phyloP scores from a whole-genome alignment of 2,113 vertebrate species.

The Sminthopsis crassicaudata region DNA sequence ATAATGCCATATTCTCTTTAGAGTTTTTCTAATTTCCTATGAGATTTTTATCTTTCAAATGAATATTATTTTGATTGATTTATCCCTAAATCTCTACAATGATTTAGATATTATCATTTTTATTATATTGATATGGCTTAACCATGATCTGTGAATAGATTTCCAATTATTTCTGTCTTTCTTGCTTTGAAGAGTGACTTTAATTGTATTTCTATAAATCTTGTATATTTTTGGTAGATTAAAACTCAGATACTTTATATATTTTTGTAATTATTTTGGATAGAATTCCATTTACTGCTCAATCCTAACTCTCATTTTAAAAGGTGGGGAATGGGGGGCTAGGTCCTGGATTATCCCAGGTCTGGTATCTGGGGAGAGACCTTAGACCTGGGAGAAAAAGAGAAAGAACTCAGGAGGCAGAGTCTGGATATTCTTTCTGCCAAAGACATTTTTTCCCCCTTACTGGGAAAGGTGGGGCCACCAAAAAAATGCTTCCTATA shows the following conservation, averaged over 20 bases:
- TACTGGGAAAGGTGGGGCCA: neutral
- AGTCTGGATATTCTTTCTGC: neutral
- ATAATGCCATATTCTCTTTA: neutral
- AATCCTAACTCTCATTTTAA: neutral
- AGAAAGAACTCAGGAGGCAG: neutral
- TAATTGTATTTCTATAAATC: neutral
- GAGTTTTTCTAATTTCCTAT: neutral
- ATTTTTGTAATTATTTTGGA: neutral
- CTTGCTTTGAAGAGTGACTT: neutral
- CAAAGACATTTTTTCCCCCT: neutral
- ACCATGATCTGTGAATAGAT: neutral
- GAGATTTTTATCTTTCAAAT: neutral
- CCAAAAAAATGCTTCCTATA: neutral
- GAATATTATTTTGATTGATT: neutral
- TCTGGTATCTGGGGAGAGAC: neutral
- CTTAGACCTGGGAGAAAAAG: neutral
- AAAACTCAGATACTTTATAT: neutral
- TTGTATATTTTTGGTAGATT: neutral
- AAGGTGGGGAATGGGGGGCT: neutral
- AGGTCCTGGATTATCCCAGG: neutral
- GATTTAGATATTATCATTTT: neutral
- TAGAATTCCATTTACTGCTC: neutral
- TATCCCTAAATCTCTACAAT: neutral
- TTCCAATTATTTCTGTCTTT: neutral
- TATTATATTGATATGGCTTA: neutral